Conservation (phyloP, 2,888 invertebrate genomes). For the Frankliniella fusca region DNA sequence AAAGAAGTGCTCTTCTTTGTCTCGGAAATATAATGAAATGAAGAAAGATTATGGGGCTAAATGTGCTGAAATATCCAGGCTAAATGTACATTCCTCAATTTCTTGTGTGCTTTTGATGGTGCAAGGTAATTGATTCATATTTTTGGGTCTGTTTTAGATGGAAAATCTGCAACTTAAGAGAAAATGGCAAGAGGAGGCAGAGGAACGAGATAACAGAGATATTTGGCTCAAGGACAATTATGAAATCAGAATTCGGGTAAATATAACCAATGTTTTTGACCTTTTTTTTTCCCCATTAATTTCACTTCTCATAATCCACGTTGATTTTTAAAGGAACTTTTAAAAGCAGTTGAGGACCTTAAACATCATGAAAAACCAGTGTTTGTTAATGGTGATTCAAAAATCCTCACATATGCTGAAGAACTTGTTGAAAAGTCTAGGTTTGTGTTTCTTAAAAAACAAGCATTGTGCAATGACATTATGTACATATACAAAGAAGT, state of each 20-base stretch:
- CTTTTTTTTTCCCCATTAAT: too few species aligned
- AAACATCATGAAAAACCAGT: background rate
- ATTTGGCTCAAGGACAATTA: background rate
- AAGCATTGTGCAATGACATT: background rate
- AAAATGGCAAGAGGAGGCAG: background rate
- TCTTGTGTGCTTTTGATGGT: too few species aligned
- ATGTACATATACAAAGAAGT: background rate
- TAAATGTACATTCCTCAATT: conserved; percentile 32
- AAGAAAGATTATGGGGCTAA: conserved; percentile 37
- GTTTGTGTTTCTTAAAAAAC: background rate
- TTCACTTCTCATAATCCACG: too few species aligned
- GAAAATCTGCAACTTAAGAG: background rate
- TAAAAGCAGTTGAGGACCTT: background rate
- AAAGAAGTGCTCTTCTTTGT: conserved; percentile 35
- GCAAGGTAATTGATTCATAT: conserved; percentile 31
- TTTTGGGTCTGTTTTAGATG: background rate
- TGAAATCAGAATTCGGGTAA: background rate
- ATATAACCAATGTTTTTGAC: background rate
- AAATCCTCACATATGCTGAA: background rate
- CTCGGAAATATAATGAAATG: conserved; percentile 38
- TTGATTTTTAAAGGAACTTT: too few species aligned
- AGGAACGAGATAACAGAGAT: conserved; percentile 11
- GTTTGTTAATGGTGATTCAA: background rate
- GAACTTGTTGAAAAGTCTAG: background rate
- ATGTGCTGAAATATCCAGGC: conserved; percentile 32